Base-by-base conservation (phyloP, 2,888 invertebrate genomes). In the Trichopoda pennipes region DNA sequence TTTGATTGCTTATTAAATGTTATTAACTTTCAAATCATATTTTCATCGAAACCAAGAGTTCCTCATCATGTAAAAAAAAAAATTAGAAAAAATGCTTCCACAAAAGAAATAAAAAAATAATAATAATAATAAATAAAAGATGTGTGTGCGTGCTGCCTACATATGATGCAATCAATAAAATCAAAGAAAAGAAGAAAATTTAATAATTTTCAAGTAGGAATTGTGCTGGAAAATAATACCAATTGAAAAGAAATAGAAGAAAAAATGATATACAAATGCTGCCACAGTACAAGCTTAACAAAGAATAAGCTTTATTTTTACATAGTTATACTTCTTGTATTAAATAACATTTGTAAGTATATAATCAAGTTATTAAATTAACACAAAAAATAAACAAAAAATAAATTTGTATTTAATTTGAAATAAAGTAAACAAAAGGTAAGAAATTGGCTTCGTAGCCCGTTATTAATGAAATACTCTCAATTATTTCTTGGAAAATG, bases 1-100 rank as follows among this genome's bases (percentile, higher is more conserved):
- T 81, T 69, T 66, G 77, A 80, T 81, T 70, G 81, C 83, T 83
- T 83, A 84, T 84, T 84, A 84, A 83, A 84, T 83, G 80, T 84
- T 81, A 84, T 84, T 84, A 84, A 83, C 63, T 83, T 77, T 79
- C 78, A 72, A 80, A 80, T 83, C 80, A 73, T 83, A 73, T 80
- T 80, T 77, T 83, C 77, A 80, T 81, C 81, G 81, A 32, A 60
- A 55, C 53, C 70, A 47, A 72, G 75, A 82, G 79, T 79, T 79
- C 79, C 77, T 66, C 72, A 76, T 51, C 38, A 53, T 44, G 44
- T 3, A 28, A 60, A 70, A 23, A 9, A 51, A 51, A 68, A 51
- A 38, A 64, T 0, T 38, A 58, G 56, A 72, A 61, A 63, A 69
- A 73, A 42, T 49, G 49, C n/a, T 68, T 58, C 17, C 23, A 61